Evolutionary conservation across 2,797 vertebrate species (phyloP).

Genomic region (Coregonus suidteri): DNA sequence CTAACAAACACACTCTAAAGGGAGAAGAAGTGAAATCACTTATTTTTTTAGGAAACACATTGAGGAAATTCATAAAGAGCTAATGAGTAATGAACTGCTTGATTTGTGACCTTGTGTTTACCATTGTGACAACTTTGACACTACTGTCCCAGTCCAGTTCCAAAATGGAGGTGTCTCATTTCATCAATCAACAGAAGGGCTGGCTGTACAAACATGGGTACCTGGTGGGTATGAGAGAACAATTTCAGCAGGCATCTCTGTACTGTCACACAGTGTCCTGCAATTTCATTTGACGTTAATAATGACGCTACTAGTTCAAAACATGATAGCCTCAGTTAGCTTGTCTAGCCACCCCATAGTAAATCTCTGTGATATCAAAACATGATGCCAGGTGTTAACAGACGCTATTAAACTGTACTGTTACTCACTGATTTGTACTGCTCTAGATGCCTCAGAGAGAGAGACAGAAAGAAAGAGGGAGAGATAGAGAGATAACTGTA

Average conservation of each 20-base stretch:
- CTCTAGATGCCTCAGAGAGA: conserved; percentile 5
- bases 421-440: background rate
- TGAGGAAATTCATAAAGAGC: background rate
- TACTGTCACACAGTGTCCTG: no score
- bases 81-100: background rate
- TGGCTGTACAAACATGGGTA: background rate
- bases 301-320: background rate
- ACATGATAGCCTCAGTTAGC: background rate
- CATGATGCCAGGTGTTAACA: conserved; percentile 10
- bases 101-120: background rate
- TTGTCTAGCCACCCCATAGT: background rate
- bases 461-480: background rate
- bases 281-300: background rate
- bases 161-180: background rate
- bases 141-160: background rate
- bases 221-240: no score
- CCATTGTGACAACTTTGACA: conserved; percentile 4
- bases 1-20: no score
- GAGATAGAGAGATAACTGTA: no score
- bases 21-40: no score
- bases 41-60: background rate
- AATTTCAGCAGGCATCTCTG: no score
- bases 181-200: background rate
- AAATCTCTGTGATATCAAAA: conserved; percentile 7
- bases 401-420: conserved; percentile 2